Percentiles rank a stretch among this genome's conserved stretches.
Conservation (phyloP, 2,113 vertebrate genomes). For the Callorhinus ursinus region DNA sequence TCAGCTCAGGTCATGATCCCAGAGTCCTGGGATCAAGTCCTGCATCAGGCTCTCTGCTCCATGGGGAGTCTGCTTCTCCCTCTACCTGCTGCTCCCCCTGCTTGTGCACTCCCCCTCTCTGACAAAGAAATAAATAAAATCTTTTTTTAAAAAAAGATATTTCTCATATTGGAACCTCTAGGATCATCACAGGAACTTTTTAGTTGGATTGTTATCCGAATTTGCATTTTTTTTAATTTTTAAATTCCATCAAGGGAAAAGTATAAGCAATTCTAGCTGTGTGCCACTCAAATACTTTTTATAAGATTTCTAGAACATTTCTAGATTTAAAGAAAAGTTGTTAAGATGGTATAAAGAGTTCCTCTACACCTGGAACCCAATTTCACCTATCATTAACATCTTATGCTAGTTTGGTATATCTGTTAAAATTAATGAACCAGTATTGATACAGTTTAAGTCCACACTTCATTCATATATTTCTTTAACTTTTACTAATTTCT, state of each 20-base stretch:
- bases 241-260: neutral
- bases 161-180: neutral
- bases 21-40: too few relatives aligned
- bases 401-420: neutral
- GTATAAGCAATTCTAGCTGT: neutral
- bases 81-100: too few relatives aligned
- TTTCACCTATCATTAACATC: neutral
- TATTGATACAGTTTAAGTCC: neutral
- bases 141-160: neutral
- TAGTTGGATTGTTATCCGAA: neutral
- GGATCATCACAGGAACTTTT: neutral
- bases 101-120: too few relatives aligned
- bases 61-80: too few relatives aligned
- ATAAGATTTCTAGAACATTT: neutral
- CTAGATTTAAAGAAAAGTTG: neutral
- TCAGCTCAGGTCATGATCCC: too few relatives aligned
- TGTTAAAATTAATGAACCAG: conserved; percentile 20
- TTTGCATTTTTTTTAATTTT: neutral
- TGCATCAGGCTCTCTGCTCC: too few relatives aligned
- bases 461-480: neutral
- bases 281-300: neutral
- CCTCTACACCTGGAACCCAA: neutral
- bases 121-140: too few relatives aligned
- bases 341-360: neutral
- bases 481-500: neutral